Percentiles rank a stretch among this genome's conserved stretches.
These are phyloP conservation scores for Drosophila prosaltans DNA, from an alignment of 1,140 invertebrate genomes.

Conservation along the genomic window DNA sequence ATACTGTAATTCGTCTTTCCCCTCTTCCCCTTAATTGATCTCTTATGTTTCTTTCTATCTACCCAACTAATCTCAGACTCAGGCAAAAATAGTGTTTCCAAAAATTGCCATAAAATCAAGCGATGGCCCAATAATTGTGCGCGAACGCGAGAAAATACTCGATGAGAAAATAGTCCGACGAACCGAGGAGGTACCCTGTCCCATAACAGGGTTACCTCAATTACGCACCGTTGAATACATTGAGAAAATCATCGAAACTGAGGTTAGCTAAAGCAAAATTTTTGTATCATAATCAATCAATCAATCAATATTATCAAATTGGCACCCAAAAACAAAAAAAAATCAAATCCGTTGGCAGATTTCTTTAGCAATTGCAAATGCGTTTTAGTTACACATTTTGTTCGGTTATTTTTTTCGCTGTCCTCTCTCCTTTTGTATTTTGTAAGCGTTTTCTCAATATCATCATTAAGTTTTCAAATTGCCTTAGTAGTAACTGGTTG, in stretches of 20 bases:
- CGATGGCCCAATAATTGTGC: constrained; percentile 90
- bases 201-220: constrained; percentile 91
- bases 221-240: constrained; percentile 95
- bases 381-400: constrained; percentile 28
- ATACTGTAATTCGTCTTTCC: constrained; percentile 21
- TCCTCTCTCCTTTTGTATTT: neutral
- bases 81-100: constrained; percentile 86
- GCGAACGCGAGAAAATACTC: constrained; percentile 94
- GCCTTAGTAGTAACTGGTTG: constrained; percentile 3
- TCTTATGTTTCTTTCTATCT: constrained; percentile 21
- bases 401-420: constrained; percentile 43
- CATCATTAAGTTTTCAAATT: neutral
- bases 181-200: constrained; percentile 94
- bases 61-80: constrained; percentile 38
- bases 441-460: no score
- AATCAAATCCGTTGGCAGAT: constrained; percentile 31
- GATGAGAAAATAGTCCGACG: constrained; percentile 93
- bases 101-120: constrained; percentile 92
- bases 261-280: constrained; percentile 87
- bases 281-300: constrained; percentile 16
- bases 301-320: constrained; percentile 53
- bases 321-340: constrained; percentile 46
- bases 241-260: constrained; percentile 97
- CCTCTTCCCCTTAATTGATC: neutral
- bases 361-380: constrained; percentile 43